Conservation (phyloP, 1,140 invertebrate species). For the Temnothorax longispinosus region DNA sequence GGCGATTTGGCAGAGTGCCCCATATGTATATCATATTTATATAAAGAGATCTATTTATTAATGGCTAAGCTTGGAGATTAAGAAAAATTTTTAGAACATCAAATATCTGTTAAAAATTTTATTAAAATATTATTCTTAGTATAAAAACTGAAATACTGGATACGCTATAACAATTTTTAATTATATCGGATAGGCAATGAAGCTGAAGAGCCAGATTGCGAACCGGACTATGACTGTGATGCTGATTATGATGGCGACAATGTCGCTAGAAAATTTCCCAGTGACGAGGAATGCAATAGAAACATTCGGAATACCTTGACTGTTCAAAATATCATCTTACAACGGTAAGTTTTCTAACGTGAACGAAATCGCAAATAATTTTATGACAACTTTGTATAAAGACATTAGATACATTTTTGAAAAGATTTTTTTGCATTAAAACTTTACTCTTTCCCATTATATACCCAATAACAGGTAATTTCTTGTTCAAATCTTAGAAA, state of each 20-base stretch:
- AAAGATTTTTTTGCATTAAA: neutral
- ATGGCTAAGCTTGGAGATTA: neutral
- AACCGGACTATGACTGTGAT: constrained; percentile 85
- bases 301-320: constrained; percentile 86
- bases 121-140: neutral
- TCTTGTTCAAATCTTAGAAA: neutral
- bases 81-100: neutral
- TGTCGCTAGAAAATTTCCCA: constrained; percentile 84
- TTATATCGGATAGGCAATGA: constrained; percentile 81
- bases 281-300: constrained; percentile 78
- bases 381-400: neutral
- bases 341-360: constrained; percentile 85
- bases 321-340: constrained; percentile 91
- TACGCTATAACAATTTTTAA: neutral
- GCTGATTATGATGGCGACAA: constrained; percentile 83
- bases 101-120: neutral
- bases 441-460: neutral
- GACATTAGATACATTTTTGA: neutral
- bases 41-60: neutral
- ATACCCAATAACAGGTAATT: neutral
- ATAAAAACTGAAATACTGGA: neutral
- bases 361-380: neutral
- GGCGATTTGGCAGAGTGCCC: too few relatives aligned
- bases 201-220: constrained; percentile 81
- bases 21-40: neutral